Evolutionary conservation across 2,888 invertebrate species (phyloP), one percentile per base, ranked within the genome.

Genomic region (Ypsolopha sequella): DNA sequence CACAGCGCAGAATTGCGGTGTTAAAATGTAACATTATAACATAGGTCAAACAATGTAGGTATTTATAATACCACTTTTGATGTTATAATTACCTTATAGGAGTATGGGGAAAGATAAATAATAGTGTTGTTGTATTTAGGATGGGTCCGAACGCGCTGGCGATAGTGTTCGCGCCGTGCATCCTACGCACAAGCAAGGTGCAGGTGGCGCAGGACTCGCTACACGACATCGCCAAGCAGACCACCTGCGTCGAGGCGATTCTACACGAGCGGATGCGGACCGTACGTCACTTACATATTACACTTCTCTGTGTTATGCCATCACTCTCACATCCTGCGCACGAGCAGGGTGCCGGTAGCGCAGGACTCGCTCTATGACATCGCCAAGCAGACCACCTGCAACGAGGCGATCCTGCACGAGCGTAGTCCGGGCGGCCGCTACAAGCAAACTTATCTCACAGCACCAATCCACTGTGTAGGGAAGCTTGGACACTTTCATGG

Each of bases 121-220:
- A 24, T 4, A 24, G 48, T 36, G 13, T 14, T 10, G 2, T 24
- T 24, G 7, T 43, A 1, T 35, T 0, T 62, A 86, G 95, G 60
- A 98, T 98, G 98, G 95, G 95, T 52, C 91, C 96, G 0, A 94
- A 94, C 68, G 95, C 95, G 51, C 80, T 98, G 59, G 96, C 97
- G 50, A 96, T 97, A 61, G 96, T 98, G 58, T 98, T 97, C 82
- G 97, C 97, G 44, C 97, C 98, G 48, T 97, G 97, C 78, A 94
- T 98, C 55, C 87, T 98, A 58, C 89, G 97, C 63, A 95, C 96
- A 57, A 95, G 94, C 79, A 93, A 95, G 73, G 84, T 91, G 56
- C 90, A 96, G 60, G 95, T 95, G 46, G 97, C 97, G 50, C 97
- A 97, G 80, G 96, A 95, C 75, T 95, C 96, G 67, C 88, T 98